Evolutionary conservation across 2,113 vertebrate genomes (phyloP), one percentile per base, ranked within the genome.

Genomic region (Bubo bubo): DNA sequence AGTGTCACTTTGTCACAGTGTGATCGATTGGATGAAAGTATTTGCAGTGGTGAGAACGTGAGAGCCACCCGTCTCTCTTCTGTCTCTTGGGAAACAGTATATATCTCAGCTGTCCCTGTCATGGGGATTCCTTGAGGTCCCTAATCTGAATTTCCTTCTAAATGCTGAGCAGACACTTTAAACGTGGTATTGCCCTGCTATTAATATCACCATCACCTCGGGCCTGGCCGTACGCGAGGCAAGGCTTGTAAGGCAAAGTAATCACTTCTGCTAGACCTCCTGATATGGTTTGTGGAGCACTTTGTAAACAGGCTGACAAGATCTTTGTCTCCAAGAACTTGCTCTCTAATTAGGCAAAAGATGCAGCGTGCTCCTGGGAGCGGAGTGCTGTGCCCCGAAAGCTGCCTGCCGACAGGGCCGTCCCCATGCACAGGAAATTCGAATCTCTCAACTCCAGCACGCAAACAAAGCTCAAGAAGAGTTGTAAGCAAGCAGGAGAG

Each of bases 81-180:
- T 63, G 72, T 34, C 84, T 56, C 92, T 53, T 64, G 79, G 79
- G 95, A 95, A 96, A 97, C 82, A 53, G 82, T 32, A 92, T 95
- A 66, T 68, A 95, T 2, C 67, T 77, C 96, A 97, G 93, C 95
- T 96, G 95, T 95, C 79, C 53, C 82, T 23, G 66, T 15, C 85
- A 55, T 2, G 35, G 96, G 71, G 59, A 97, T 95, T 95, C 91
- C 91, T 86, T 62, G 75, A 93, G 95, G 22, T 92, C 14, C 81
- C 94, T 50, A 4, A 8, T 55, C 58, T 59, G 52, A 52, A 53
- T 12, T 49, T 83, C 67, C 37, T 72, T 20, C 35, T 8, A 16
- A 47, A 53, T 1, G 76, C 95, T 56, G 79, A 95, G 84, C 80
- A 45, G 72, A 30, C 90, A 45, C 88, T 95, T 53, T 55, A 26